Percentiles rank a stretch among this genome's conserved stretches.
Conservation (phyloP, 2,888 invertebrate species). For the Ichneumon xanthorius region DNA sequence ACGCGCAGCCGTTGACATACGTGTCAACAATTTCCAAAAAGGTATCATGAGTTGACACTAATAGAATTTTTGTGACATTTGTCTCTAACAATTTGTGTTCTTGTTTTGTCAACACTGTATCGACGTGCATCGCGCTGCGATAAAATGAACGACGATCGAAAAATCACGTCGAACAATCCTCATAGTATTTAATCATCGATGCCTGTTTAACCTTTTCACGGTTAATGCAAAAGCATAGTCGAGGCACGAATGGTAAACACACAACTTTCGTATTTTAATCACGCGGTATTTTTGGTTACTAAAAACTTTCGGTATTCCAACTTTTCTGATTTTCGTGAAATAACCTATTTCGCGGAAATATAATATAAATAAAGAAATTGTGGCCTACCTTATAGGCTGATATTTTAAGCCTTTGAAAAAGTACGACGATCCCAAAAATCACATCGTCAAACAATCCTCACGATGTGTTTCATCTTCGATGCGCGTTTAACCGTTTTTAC, state of each 20-base stretch:
- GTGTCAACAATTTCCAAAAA: constrained; percentile 81
- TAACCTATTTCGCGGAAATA: no score
- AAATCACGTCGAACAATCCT: neutral
- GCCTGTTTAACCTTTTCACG: neutral
- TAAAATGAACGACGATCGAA: neutral
- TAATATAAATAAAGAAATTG: no score
- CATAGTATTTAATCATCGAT: neutral
- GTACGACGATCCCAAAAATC: no score
- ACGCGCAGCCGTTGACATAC: constrained; percentile 73
- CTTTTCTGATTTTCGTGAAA: no score
- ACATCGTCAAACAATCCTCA: no score
- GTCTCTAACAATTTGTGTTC: constrained; percentile 19
- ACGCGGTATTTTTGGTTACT: neutral
- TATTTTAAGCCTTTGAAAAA: no score
- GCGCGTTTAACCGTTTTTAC: no score
- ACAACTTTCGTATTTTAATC: neutral
- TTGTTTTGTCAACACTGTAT: neutral
- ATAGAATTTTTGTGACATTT: constrained; percentile 18
- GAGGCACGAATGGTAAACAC: neutral
- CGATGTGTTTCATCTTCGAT: no score
- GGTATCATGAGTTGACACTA: constrained; percentile 70
- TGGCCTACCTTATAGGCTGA: no score
- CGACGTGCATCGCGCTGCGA: neutral
- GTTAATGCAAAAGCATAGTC: neutral
- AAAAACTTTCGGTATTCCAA: neutral